These are phyloP conservation scores for Tetraneura akinire DNA, from an alignment of 1,140 invertebrate species.

Conservation along the genomic window DNA sequence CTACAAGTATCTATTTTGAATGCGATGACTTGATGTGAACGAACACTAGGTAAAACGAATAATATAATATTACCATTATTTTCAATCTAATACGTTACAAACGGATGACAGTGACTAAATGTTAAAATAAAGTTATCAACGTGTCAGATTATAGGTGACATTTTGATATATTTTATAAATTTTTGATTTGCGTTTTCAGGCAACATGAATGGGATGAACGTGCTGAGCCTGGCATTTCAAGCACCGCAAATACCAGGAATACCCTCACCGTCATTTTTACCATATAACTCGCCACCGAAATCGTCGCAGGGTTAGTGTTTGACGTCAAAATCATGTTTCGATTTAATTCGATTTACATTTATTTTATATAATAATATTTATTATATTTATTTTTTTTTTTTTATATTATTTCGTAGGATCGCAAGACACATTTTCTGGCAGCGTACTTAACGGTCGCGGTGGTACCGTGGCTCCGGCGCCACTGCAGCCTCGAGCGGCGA, in stretches of 20 bases:
- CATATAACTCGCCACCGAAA: slow-evolving; percentile 27
- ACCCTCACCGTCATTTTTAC: slow-evolving; percentile 11
- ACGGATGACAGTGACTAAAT: too few relatives aligned
- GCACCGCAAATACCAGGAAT: slow-evolving; percentile 45
- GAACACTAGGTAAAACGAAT: too few relatives aligned
- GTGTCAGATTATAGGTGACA: too few relatives aligned
- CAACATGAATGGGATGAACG: slow-evolving; percentile 45
- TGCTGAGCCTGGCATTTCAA: slow-evolving; percentile 39
- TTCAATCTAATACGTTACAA: too few relatives aligned
- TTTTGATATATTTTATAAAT: neutral
- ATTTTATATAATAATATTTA: too few relatives aligned
- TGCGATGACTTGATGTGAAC: too few relatives aligned
- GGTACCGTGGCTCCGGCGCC: slow-evolving; percentile 59
- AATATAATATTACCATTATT: too few relatives aligned
- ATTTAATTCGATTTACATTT: neutral
- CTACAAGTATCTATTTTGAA: too few relatives aligned
- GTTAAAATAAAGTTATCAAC: too few relatives aligned
- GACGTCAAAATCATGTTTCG: neutral
- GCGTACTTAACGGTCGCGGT: slow-evolving; percentile 37
- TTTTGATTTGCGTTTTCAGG: neutral
- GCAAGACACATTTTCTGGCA: slow-evolving; percentile 26
- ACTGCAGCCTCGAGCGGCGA: slow-evolving; percentile 68
- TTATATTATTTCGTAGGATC: neutral
- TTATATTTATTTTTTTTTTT: neutral
- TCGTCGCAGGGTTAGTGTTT: neutral